Evolutionary conservation across 2,888 invertebrate species (phyloP), one percentile per base, ranked within the genome.

Genomic region (Biston betularia): DNA sequence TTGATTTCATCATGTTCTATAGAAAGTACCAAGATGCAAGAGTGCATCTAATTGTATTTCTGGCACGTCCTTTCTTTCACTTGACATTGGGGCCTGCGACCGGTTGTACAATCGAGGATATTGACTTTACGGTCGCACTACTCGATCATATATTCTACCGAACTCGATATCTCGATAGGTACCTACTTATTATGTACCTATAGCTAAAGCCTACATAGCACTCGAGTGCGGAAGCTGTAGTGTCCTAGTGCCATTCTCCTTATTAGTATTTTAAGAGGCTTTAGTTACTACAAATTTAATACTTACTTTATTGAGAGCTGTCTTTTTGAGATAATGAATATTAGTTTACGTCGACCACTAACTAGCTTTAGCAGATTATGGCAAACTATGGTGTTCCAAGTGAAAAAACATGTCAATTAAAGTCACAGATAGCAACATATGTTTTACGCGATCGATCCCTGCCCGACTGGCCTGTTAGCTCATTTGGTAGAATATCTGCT

Each of bases 21-120:
- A 71, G 69, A 72, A 73, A 70, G 68, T 67, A 70, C 53, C 58
- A 62, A n/a, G n/a, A 65, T 64, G 59, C 46, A 45, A 55, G 15
- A 61, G 63, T 65, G 65, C 69, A 74, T 71, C 75, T 83, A 82
- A 84, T 85, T 85, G 80, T 73, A 75, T 83, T 86, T 85, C 81
- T 66, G 73, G 74, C 82, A 86, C 80, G 84, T 86, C 85, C 84
- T 80, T 84, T 92, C 88, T 88, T 87, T 92, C 86, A 88, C 88
- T 90, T 92, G 92, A 92, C 93, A 92, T 92, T 92, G 92, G 86
- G 80, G 80, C 77, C 74, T 79, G 76, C 83, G 88, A 86, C 86
- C 84, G 84, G 85, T 87, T 80, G 73, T 72, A 68, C 75, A 78
- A 75, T 81, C 75, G 82, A 87, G 86, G 84, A 91, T 89, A 87